These are phyloP conservation scores for Apodemus agrarius DNA, from an alignment of 2,797 vertebrate genomes.

Conservation along the genomic window DNA sequence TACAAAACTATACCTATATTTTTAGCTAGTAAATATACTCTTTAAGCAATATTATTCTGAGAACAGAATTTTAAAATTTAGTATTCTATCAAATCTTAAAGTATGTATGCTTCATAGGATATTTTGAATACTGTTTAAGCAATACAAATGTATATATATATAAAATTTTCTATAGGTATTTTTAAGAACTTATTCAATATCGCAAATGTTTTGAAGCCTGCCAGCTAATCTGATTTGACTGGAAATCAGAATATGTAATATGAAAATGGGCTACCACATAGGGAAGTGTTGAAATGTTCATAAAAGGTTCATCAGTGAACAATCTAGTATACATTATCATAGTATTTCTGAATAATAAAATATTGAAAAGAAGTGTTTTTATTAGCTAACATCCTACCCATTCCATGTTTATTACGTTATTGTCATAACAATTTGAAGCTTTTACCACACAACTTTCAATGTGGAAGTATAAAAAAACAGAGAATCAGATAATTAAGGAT, in stretches of 20 bases:
- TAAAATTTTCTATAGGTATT: neutral
- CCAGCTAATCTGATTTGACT: constrained; percentile 35
- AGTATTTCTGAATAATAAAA: neutral
- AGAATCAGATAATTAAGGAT: neutral
- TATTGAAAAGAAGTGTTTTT: neutral
- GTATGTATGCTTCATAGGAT: neutral
- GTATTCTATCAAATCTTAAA: neutral
- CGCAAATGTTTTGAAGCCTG: neutral
- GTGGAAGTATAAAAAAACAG: neutral
- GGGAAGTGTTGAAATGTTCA: constrained; percentile 40
- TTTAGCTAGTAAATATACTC: neutral
- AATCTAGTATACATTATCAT: constrained; percentile 21
- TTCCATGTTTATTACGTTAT: neutral
- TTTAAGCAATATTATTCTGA: neutral
- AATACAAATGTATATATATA: constrained; percentile 2
- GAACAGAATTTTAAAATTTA: neutral
- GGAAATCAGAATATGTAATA: constrained; percentile 45
- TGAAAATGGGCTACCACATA: constrained; percentile 24
- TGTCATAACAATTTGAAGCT: neutral
- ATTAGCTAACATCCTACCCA: constrained; percentile 2
- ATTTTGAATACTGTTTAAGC: neutral
- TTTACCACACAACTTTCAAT: neutral
- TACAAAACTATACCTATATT: neutral
- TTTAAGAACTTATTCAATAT: constrained; percentile 4
- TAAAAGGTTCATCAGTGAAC: constrained; percentile 9